These are phyloP conservation scores for Forficula auricularia DNA, from an alignment of 1,140 invertebrate genomes.

Conservation along the genomic window DNA sequence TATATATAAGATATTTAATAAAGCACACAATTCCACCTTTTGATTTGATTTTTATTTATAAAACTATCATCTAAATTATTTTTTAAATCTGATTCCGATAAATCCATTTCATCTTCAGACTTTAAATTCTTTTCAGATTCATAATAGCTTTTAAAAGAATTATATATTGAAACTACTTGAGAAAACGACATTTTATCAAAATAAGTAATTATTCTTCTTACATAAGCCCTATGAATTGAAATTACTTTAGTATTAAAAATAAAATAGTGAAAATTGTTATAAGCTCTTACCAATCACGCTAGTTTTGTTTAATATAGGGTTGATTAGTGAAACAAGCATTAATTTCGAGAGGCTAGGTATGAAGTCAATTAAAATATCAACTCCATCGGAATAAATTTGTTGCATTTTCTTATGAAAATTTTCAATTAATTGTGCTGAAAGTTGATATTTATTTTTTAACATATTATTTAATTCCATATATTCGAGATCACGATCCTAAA, in stretches of 20 bases:
- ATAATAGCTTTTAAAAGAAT: conserved; percentile 44
- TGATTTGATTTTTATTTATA: too few species aligned
- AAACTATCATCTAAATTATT: conserved; percentile 9
- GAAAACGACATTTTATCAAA: conserved; percentile 69
- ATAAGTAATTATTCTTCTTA: conserved; percentile 57
- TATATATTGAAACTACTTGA: conserved; percentile 50
- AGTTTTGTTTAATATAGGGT: conserved; percentile 19
- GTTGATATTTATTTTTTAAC: conserved; percentile 31
- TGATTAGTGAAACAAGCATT: conserved; percentile 26
- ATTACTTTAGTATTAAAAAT: conserved; percentile 10
- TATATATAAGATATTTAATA: neutral
- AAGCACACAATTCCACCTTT: conserved; percentile 9
- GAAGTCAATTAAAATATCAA: conserved; percentile 42
- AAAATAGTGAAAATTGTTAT: conserved; percentile 13
- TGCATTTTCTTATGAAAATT: conserved; percentile 35
- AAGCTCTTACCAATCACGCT: conserved; percentile 26
- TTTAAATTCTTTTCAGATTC: conserved; percentile 25
- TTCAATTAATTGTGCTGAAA: conserved; percentile 30
- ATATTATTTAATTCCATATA: conserved; percentile 35
- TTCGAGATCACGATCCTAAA: conserved; percentile 42
- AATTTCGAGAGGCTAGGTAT: conserved; percentile 32
- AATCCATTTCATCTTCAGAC: neutral
- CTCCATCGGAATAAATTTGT: conserved; percentile 31
- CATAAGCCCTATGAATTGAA: conserved; percentile 42
- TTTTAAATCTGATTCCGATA: conserved; percentile 2